Base-by-base conservation (phyloP, 2,113 vertebrate species). In the Ploceus nigricollis region DNA sequence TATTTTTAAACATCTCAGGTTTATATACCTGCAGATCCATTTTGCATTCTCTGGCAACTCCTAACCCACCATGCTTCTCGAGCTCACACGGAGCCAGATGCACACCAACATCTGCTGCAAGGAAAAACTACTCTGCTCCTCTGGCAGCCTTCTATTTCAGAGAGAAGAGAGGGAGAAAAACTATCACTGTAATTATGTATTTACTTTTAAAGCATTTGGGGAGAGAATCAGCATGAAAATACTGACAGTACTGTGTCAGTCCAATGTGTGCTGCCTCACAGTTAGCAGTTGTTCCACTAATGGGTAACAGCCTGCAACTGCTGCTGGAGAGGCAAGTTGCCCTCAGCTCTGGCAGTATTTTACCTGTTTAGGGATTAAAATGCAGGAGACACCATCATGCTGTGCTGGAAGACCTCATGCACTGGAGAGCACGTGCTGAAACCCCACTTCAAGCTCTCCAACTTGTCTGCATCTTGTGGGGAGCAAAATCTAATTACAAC, bases 101-200 rank as follows among this genome's bases (percentile, higher is more conserved):
- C 48, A 35, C 5, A 83, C 80, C 60, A 82, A 83, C 95, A 94
- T 92, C 89, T 95, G 91, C 91, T 89, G 69, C 87, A 84, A 84
- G 83, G 81, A 78, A 82, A 73, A 79, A 45, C 69, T 56, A 57
- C 77, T 48, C 82, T 72, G 89, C 87, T 81, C n/a, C 89, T 64
- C 40, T 63, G 50, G 48, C 69, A 71, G 69, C 44, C 20, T 58
- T 73, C 60, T 71, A 33, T 57, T 77, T 89, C 81, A 45, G 82
- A 94, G 58, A 79, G 77, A 45, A 84, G 53, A 78, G 39, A 81
- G 45, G 60, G 40, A 39, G 10, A 31, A 25, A 77, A 77, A 68
- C 63, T 40, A 44, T 1, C 53, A 39, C 73, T 86, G 82, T 76
- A 94, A 90, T 94, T 71, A 89, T 24, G 65, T 87, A 89, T 92